Evolutionary conservation across 2,888 invertebrate species (phyloP).

Genomic region (Priapulus caudatus): DNA sequence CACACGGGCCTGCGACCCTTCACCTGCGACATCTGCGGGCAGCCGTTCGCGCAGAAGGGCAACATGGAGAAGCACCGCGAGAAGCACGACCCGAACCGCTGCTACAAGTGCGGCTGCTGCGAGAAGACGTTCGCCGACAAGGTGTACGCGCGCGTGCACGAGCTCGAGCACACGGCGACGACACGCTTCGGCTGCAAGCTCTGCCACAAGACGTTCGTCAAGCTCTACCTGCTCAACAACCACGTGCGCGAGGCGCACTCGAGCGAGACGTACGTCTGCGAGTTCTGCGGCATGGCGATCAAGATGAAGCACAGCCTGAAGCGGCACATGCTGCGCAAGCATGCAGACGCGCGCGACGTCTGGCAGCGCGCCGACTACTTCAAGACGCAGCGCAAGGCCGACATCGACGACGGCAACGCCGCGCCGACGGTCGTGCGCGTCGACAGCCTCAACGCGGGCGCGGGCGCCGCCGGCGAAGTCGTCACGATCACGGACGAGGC

Average conservation of each 20-base stretch:
- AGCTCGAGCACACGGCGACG: slow-evolving; percentile 36
- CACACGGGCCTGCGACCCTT: slow-evolving; percentile 37
- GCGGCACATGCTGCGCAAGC: slow-evolving; percentile 23
- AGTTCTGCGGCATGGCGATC: slow-evolving; percentile 28
- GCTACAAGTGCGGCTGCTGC: slow-evolving; percentile 33
- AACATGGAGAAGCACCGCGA: slow-evolving; percentile 39
- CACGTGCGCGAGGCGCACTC: slow-evolving; percentile 34
- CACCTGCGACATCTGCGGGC: slow-evolving; percentile 40
- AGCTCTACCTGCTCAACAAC: slow-evolving; percentile 22
- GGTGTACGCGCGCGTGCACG: slow-evolving; percentile 39
- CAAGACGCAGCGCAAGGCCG: neutral
- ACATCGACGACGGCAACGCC: too few species aligned
- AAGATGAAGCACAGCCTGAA: slow-evolving; percentile 21
- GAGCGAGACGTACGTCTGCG: slow-evolving; percentile 35
- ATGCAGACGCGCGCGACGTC: slow-evolving; percentile 14
- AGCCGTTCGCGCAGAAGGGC: slow-evolving; percentile 40
- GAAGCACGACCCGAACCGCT: slow-evolving; percentile 34
- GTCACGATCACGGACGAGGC: neutral
- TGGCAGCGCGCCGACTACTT: slow-evolving; percentile 16
- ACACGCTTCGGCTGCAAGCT: slow-evolving; percentile 33
- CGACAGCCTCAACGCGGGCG: neutral
- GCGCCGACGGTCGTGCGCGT: neutral
- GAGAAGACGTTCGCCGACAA: slow-evolving; percentile 38
- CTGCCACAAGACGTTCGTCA: slow-evolving; percentile 38
- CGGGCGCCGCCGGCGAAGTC: neutral